phyloP scores from a whole-genome alignment of 2,888 invertebrate genomes.

The Trachelus stipa region DNA sequence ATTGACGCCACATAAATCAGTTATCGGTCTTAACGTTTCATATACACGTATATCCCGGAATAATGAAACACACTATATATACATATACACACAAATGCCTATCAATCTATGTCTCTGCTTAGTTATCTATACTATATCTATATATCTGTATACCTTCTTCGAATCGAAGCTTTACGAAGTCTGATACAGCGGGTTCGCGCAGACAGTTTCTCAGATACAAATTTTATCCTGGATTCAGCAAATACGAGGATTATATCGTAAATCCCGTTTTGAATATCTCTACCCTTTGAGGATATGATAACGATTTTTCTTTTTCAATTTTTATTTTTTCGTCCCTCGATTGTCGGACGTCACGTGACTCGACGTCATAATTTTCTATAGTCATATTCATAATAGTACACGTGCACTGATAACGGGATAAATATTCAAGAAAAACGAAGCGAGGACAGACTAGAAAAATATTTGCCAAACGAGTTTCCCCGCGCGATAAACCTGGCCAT shows the following conservation, averaged over 20 bases:
- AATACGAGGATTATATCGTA: not conserved
- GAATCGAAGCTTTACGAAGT: not conserved
- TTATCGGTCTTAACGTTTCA: too few species aligned
- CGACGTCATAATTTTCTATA: not conserved
- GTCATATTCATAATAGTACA: not conserved
- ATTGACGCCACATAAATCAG: not conserved
- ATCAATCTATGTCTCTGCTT: not conserved
- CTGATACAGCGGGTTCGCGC: not conserved
- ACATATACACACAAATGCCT: too few species aligned
- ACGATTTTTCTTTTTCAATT: not conserved
- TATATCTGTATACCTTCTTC: not conserved
- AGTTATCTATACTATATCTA: not conserved
- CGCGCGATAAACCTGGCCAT: not conserved
- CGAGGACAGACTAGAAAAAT: not conserved
- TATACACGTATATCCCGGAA: too few species aligned
- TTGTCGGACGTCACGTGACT: not conserved
- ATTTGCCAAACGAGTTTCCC: not conserved
- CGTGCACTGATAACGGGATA: not conserved
- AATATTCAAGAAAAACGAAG: not conserved
- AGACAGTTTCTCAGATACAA: not conserved
- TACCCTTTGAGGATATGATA: not conserved
- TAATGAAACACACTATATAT: too few species aligned
- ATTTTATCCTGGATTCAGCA: not conserved
- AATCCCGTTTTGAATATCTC: not conserved
- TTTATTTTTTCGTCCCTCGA: not conserved